Conservation (phyloP, 2,888 invertebrate genomes). For the Hydropsyche betteni region DNA sequence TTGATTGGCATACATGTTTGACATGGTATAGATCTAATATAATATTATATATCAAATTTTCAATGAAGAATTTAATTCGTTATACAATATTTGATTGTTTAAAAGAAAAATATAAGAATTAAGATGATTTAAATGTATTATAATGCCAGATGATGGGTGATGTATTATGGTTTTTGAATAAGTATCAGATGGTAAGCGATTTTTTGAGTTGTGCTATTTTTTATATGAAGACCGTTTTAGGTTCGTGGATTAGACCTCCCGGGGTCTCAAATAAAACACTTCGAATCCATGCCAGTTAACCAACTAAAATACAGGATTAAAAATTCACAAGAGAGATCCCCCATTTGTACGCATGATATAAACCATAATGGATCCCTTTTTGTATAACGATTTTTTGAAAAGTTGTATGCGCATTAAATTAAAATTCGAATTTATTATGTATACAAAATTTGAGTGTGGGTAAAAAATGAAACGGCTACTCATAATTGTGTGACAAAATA, state of each 20-base stretch:
- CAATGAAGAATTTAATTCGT: not conserved
- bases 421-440: too few relatives aligned
- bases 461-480: too few relatives aligned
- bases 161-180: not conserved
- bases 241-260: constrained; percentile 41
- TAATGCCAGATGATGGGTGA: not conserved
- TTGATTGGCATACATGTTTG: not conserved
- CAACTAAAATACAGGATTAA: constrained; percentile 33
- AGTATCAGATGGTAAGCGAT: constrained; percentile 7
- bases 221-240: constrained; percentile 2
- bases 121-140: not conserved
- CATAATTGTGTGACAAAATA: too few relatives aligned
- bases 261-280: constrained; percentile 35
- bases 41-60: not conserved
- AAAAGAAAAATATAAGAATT: not conserved
- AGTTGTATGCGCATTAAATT: too few relatives aligned
- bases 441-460: too few relatives aligned
- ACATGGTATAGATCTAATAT: not conserved
- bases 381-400: too few relatives aligned
- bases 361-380: too few relatives aligned
- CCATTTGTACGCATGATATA: not conserved
- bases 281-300: constrained; percentile 24
- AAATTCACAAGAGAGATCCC: constrained; percentile 24
- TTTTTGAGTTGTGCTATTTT: not conserved
- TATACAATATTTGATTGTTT: too few relatives aligned